phyloP scores from a whole-genome alignment of 2,113 vertebrate species.

The Bos indicus region DNA sequence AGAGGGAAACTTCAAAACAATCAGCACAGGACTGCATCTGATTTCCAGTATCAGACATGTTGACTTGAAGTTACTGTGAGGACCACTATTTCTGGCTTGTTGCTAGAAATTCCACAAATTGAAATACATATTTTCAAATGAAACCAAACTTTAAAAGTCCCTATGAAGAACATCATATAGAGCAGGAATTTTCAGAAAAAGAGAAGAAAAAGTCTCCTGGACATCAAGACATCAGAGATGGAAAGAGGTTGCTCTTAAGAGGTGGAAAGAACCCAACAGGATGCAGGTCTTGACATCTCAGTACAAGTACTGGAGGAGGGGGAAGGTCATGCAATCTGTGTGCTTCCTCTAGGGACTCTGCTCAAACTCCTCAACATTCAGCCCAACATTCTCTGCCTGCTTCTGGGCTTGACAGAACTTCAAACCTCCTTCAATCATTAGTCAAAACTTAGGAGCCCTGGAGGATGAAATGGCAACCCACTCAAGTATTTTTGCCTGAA shows the following conservation, averaged over 20 bases:
- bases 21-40: background rate
- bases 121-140: background rate
- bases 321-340: background rate
- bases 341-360: background rate
- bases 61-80: background rate
- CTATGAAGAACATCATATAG: background rate
- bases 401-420: background rate
- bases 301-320: background rate
- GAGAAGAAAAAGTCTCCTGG: background rate
- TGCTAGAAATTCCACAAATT: background rate
- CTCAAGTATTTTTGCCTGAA: background rate
- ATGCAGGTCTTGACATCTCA: background rate
- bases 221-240: background rate
- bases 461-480: background rate
- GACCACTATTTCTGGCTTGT: background rate
- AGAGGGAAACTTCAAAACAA: background rate
- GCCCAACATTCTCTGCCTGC: background rate
- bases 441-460: background rate
- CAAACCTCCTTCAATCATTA: background rate
- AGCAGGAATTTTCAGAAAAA: background rate
- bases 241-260: background rate
- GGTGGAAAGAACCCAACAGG: background rate
- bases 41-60: background rate
- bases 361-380: background rate
- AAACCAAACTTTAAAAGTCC: background rate